Evolutionary conservation across 2,113 vertebrate species (phyloP).

Genomic region (Mustela lutreola): DNA sequence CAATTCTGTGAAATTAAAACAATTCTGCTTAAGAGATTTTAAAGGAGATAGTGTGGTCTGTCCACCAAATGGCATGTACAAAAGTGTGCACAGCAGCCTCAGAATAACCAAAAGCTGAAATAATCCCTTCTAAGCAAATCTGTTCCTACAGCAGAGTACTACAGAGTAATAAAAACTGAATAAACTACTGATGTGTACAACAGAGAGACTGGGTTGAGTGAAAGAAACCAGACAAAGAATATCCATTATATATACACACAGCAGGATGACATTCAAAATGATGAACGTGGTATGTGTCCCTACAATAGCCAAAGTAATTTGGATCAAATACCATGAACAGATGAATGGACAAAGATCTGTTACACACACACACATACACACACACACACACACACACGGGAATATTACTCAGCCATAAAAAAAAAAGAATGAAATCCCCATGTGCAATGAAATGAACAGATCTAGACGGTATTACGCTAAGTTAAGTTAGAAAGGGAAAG

Average conservation of each 20-base stretch:
- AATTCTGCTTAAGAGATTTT: slow-evolving; percentile 19
- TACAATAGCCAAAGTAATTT: background rate
- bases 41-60: background rate
- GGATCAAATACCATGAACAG: background rate
- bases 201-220: background rate
- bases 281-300: background rate
- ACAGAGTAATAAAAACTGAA: background rate
- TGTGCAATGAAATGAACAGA: background rate
- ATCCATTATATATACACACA: background rate
- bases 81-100: background rate
- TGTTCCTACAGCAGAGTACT: background rate
- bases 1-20: slow-evolving; percentile 8
- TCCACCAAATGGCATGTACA: background rate
- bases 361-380: background rate
- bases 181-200: background rate
- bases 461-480: background rate
- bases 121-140: background rate
- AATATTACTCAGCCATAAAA: background rate
- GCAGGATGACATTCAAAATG: slow-evolving; percentile 2
- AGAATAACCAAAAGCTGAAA: slow-evolving; percentile 13
- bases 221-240: background rate
- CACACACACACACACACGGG: background rate
- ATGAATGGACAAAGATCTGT: background rate
- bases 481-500: background rate
- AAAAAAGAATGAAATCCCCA: background rate